These are phyloP conservation scores for Ceyx margarethae DNA, from an alignment of 2,113 vertebrate species.

Conservation along the genomic window DNA sequence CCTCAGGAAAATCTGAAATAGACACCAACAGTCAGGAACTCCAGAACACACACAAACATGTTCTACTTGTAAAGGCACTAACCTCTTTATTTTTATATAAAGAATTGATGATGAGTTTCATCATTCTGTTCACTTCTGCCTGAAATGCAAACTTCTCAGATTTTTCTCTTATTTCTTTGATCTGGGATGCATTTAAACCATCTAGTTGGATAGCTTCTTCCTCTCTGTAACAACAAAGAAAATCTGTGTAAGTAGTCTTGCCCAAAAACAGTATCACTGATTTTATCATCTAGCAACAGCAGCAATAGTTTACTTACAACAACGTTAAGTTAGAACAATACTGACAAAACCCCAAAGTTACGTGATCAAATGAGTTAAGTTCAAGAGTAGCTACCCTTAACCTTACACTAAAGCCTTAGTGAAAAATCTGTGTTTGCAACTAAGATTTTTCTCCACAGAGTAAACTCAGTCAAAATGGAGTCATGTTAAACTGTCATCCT, in stretches of 20 bases:
- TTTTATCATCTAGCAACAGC: background rate
- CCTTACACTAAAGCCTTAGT: background rate
- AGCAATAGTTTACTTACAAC: background rate
- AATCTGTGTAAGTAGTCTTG: background rate
- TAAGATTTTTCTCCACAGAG: background rate
- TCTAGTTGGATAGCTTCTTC: slow-evolving; percentile 97
- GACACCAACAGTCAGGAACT: background rate
- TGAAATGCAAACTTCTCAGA: slow-evolving; percentile 97
- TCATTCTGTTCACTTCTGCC: slow-evolving; percentile 99
- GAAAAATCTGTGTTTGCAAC: background rate
- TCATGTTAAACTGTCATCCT: background rate
- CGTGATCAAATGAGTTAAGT: rapidly evolving
- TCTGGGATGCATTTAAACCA: slow-evolving; percentile 94
- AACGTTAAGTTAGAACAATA: background rate
- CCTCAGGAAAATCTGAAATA: slow-evolving; percentile 88
- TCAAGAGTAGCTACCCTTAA: background rate
- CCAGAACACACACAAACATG: background rate
- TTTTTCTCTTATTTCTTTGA: slow-evolving; percentile 96
- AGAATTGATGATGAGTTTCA: slow-evolving; percentile 99
- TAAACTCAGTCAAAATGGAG: rapidly evolving
- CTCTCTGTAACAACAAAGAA: slow-evolving; percentile 77
- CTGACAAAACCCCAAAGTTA: background rate
- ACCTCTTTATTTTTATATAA: slow-evolving; percentile 99
- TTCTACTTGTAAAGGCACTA: slow-evolving; percentile 9
- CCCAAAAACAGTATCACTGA: background rate